phyloP scores from a whole-genome alignment of 2,888 invertebrate genomes.

The Brenthis ino region DNA sequence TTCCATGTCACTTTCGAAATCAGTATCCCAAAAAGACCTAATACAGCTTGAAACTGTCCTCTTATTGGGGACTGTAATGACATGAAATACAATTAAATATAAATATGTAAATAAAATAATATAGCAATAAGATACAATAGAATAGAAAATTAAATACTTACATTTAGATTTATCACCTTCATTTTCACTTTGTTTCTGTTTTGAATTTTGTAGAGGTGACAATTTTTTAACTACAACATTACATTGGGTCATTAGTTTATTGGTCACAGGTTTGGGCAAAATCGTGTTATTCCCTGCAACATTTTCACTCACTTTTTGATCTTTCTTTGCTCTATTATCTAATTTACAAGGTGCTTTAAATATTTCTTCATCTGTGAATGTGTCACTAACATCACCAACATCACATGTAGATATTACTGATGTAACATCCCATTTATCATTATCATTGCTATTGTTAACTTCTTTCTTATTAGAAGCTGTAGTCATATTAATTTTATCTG shows the following conservation, averaged over 20 bases:
- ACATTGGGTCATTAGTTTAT: constrained; percentile 29
- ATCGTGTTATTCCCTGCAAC: constrained; percentile 1
- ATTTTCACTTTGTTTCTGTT: constrained; percentile 8
- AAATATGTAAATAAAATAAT: constrained; percentile 13
- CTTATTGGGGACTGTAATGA: constrained; percentile 44
- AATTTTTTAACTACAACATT: constrained; percentile 40
- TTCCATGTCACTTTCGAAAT: constrained; percentile 66
- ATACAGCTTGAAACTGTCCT: constrained; percentile 45
- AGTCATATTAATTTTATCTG: constrained; percentile 61
- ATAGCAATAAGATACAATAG: background rate
- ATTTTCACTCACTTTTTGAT: background rate
- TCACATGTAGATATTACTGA: constrained; percentile 59
- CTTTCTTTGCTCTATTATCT: background rate
- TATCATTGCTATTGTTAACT: constrained; percentile 45
- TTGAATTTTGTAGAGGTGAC: constrained; percentile 3
- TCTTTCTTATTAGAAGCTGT: constrained; percentile 52
- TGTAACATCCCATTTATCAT: constrained; percentile 63
- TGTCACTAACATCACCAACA: constrained; percentile 61
- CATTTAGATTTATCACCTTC: background rate
- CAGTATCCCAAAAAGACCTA: constrained; percentile 68
- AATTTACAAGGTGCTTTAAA: constrained; percentile 43
- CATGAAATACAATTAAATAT: constrained; percentile 5
- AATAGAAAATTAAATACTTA: background rate
- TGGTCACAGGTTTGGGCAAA: constrained; percentile 12
- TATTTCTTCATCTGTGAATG: constrained; percentile 73